phyloP scores from a whole-genome alignment of 2,797 vertebrate species.

The Danio tinwini region DNA sequence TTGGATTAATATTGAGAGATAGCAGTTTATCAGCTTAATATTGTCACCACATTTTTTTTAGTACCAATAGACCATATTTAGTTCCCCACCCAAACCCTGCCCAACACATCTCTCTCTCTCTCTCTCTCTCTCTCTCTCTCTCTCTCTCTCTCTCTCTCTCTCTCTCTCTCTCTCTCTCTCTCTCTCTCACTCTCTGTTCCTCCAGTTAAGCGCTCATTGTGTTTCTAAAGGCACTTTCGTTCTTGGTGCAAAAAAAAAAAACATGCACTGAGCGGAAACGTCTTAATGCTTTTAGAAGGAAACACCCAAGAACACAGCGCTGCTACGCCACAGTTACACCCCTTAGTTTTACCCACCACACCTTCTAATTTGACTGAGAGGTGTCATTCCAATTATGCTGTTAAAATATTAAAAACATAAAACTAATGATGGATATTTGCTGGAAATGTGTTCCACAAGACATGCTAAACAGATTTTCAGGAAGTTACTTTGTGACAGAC shows the following conservation, averaged over 20 bases:
- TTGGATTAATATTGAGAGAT: not conserved
- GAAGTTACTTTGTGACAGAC: constrained; percentile 31
- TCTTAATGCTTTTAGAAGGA: constrained; percentile 37
- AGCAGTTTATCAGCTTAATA: not conserved
- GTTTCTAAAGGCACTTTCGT: not conserved
- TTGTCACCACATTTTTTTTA: not conserved
- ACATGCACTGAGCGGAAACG: constrained; percentile 42
- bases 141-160: no score
- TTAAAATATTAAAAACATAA: not conserved
- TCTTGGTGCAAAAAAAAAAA: constrained; percentile 20
- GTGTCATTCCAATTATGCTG: not conserved
- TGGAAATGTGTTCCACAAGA: not conserved
- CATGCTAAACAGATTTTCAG: constrained; percentile 10
- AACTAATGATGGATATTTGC: not conserved
- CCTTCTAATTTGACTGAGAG: constrained; percentile 10
- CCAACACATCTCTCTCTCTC: no score
- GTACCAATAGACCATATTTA: constrained; percentile 3
- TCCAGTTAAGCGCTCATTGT: not conserved
- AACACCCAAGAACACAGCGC: constrained; percentile 34
- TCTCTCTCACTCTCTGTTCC: not conserved
- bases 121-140: no score
- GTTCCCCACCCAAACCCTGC: not conserved
- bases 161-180: no score
- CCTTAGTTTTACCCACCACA: constrained; percentile 18
- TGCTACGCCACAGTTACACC: constrained; percentile 12